A percentile compares a stretch with the other conserved stretches of the same genome.
These are phyloP conservation scores for Panagrolaimus sp. DNA, from an alignment of 1,140 invertebrate genomes.

Conservation along the genomic window DNA sequence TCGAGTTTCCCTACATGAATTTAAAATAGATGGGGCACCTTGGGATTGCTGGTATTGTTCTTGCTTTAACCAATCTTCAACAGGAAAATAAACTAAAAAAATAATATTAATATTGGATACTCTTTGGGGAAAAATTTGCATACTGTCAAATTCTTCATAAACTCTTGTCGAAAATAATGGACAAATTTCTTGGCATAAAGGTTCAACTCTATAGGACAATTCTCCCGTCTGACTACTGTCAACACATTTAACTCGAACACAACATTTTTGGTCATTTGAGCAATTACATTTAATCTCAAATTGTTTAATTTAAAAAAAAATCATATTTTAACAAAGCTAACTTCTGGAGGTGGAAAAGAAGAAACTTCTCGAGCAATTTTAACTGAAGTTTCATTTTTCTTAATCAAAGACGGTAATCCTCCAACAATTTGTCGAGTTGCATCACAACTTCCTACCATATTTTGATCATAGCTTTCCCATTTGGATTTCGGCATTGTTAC, in stretches of 20 bases:
- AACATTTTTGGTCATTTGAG: neutral
- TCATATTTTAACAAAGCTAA: no score
- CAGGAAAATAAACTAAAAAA: slow-evolving; percentile 4
- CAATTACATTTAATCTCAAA: neutral
- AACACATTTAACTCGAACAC: slow-evolving; percentile 12
- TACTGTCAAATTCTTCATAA: slow-evolving; percentile 7
- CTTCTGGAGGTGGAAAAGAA: neutral
- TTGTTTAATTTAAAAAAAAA: neutral
- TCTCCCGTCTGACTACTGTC: neutral
- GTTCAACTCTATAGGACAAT: neutral
- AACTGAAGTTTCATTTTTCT: neutral
- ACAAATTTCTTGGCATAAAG: slow-evolving; percentile 5
- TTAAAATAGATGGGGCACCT: slow-evolving; percentile 1
- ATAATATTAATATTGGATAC: neutral
- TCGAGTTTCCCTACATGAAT: neutral
- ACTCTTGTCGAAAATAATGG: neutral
- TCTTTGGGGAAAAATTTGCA: neutral
- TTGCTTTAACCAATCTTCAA: neutral
- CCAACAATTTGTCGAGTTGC: slow-evolving; percentile 12
- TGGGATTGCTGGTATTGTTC: neutral
- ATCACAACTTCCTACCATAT: slow-evolving; percentile 10
- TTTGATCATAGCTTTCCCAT: slow-evolving; percentile 7
- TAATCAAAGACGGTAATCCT: neutral
- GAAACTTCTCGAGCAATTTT: neutral
- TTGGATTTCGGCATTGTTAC: neutral